Evolutionary conservation across 2,113 vertebrate species (phyloP).

Genomic region (Vireo altiloquus): DNA sequence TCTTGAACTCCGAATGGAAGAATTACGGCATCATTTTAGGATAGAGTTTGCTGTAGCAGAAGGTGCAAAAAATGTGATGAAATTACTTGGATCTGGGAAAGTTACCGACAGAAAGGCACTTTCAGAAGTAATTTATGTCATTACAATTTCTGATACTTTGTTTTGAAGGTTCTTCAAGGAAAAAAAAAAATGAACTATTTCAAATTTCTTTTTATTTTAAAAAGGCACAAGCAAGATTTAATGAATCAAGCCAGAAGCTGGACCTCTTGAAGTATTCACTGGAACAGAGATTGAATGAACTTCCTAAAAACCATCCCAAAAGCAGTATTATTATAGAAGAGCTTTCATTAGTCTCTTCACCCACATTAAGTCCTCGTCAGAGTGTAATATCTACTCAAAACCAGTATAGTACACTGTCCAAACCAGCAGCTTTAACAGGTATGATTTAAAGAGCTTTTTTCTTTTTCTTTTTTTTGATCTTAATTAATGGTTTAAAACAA

Average conservation of each 20-base stretch:
- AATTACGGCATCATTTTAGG: slow-evolving; percentile 94
- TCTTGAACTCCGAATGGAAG: slow-evolving; percentile 96
- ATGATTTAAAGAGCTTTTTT: neutral
- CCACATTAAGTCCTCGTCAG: slow-evolving; percentile 90
- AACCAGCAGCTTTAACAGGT: slow-evolving; percentile 97
- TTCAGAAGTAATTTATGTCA: slow-evolving; percentile 83
- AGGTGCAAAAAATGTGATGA: slow-evolving; percentile 99
- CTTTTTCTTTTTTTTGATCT: neutral
- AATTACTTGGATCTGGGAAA: slow-evolving; percentile 93
- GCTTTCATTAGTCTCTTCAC: slow-evolving; percentile 86
- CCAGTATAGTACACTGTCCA: slow-evolving; percentile 95
- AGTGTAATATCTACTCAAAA: slow-evolving; percentile 93
- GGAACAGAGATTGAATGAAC: slow-evolving; percentile 93
- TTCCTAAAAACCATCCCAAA: slow-evolving; percentile 95
- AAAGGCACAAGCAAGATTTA: slow-evolving; percentile 94
- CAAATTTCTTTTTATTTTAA: neutral
- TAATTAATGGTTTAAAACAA: neutral
- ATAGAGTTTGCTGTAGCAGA: slow-evolving; percentile 98
- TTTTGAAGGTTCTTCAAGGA: neutral
- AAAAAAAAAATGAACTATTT: neutral
- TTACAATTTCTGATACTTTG: slow-evolving; percentile 23
- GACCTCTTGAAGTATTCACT: slow-evolving; percentile 95
- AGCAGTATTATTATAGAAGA: slow-evolving; percentile 93
- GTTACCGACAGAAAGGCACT: slow-evolving; percentile 96
- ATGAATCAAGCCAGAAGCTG: slow-evolving; percentile 96